Evolutionary conservation across 2,888 invertebrate species (phyloP).

Genomic region (Azorinus chamasolen): DNA sequence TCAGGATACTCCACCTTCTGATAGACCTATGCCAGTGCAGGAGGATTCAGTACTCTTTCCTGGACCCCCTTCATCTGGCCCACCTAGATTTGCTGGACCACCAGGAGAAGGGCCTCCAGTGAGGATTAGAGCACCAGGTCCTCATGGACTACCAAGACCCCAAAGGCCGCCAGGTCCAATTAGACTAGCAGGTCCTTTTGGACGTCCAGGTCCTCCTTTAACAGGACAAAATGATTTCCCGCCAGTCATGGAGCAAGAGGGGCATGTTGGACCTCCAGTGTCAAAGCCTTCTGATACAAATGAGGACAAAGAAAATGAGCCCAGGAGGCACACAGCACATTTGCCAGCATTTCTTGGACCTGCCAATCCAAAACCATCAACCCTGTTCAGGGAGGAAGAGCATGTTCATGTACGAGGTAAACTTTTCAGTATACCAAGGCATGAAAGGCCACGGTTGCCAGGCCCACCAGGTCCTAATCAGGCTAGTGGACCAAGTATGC

Average conservation of each 20-base stretch:
- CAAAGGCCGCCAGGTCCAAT: too few relatives aligned
- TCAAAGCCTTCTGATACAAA: too few relatives aligned
- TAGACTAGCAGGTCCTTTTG: too few relatives aligned
- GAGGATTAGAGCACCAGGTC: slow-evolving; percentile 1
- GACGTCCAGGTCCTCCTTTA: too few relatives aligned
- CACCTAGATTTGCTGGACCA: slow-evolving; percentile 14
- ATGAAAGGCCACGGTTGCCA: neutral
- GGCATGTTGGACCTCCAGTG: too few relatives aligned
- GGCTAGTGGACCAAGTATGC: neutral
- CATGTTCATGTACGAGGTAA: neutral
- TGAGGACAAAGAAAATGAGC: too few relatives aligned
- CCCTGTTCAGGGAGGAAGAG: neutral
- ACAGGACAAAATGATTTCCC: too few relatives aligned
- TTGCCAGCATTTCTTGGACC: slow-evolving; percentile 12
- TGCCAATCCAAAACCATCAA: slow-evolving; percentile 9
- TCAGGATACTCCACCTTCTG: too few relatives aligned
- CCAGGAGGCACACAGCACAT: slow-evolving; percentile 2
- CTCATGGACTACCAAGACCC: too few relatives aligned
- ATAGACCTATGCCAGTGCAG: too few relatives aligned
- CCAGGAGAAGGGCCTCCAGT: neutral
- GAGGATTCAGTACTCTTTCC: neutral
- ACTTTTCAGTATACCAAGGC: neutral
- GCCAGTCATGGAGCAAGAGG: too few relatives aligned
- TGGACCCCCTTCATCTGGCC: neutral
- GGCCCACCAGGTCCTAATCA: neutral